Evolutionary conservation across 2,797 vertebrate genomes (phyloP).

Genomic region (Strix occidentalis): DNA sequence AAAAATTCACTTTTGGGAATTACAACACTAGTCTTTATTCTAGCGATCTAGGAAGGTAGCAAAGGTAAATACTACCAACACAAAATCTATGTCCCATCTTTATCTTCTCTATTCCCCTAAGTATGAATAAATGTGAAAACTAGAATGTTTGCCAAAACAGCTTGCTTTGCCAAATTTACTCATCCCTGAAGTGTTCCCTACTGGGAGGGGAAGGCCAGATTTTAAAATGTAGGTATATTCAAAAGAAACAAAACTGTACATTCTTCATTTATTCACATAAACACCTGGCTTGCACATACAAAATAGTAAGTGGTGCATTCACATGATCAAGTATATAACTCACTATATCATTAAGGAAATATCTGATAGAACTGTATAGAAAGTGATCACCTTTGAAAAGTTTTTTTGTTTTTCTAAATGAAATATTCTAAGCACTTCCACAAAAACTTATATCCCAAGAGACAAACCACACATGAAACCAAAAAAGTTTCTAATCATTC

Average conservation of each 20-base stretch:
- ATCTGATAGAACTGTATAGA: not conserved
- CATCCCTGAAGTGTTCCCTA: not conserved
- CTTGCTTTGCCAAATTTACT: not conserved
- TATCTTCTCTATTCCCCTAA: not conserved
- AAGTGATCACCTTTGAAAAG: not conserved
- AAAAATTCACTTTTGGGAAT: constrained; percentile 5
- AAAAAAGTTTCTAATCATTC: not conserved
- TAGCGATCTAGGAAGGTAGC: not conserved
- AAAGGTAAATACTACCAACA: not conserved
- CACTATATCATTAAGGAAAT: not conserved
- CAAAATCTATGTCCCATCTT: not conserved
- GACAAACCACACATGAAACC: not conserved
- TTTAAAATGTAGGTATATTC: not conserved
- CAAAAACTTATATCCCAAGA: not conserved
- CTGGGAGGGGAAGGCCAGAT: not conserved
- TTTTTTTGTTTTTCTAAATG: not conserved
- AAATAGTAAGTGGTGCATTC: not conserved
- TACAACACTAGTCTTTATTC: not conserved
- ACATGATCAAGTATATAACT: not conserved
- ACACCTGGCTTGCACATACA: not conserved
- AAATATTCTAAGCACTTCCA: not conserved
- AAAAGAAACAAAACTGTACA: not conserved
- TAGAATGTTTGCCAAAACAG: not conserved
- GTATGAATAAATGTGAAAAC: not conserved
- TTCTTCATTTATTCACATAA: not conserved